Evolutionary conservation across 2,797 vertebrate genomes (phyloP).

Genomic region (Trichosurus vulpecula): DNA sequence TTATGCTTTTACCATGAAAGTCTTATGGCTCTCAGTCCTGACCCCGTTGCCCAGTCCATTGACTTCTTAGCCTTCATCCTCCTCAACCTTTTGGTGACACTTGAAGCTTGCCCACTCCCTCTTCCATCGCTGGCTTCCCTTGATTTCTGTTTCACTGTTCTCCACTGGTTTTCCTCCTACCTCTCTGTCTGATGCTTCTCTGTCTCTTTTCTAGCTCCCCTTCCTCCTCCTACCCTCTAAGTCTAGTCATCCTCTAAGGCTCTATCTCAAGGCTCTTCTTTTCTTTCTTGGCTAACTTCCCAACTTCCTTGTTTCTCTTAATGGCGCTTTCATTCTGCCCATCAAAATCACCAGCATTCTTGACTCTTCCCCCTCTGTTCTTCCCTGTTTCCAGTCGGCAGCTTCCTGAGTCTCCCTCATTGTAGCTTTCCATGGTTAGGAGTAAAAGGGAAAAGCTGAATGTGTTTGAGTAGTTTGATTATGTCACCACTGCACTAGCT

Average conservation of each 20-base stretch:
- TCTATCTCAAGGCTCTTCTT: background rate
- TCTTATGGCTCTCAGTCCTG: background rate
- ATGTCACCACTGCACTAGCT: background rate
- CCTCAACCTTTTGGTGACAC: background rate
- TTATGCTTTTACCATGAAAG: background rate
- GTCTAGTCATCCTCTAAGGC: background rate
- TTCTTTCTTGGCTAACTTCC: background rate
- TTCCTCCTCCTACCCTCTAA: background rate
- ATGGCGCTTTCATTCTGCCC: background rate
- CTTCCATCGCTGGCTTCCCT: background rate
- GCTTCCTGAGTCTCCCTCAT: background rate
- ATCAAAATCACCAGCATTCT: background rate
- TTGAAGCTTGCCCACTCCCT: background rate
- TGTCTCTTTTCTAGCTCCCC: background rate
- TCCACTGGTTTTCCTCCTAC: background rate
- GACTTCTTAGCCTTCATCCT: background rate
- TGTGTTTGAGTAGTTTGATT: background rate
- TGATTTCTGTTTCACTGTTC: background rate
- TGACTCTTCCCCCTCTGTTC: background rate
- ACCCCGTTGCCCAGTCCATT: background rate
- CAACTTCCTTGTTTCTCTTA: background rate
- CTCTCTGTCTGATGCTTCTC: background rate
- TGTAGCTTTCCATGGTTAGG: background rate
- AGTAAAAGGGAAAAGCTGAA: background rate
- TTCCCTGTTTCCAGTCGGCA: background rate